These are phyloP conservation scores for Calcarius lapponicus DNA, from an alignment of 2,797 vertebrate species.

Conservation along the genomic window DNA sequence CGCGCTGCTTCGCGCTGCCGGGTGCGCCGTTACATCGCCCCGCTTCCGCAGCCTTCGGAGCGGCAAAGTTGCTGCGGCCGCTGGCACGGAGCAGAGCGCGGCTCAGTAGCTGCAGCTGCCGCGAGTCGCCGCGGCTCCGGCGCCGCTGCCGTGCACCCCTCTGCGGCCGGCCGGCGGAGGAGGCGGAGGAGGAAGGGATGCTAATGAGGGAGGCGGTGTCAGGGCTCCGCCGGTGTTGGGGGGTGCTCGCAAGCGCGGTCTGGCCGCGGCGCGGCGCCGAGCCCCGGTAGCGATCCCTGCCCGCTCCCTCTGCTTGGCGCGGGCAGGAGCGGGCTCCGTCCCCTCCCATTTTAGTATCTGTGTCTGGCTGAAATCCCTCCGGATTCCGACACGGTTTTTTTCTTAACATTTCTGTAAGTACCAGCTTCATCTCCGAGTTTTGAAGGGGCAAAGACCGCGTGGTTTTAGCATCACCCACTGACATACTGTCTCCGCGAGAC, in stretches of 20 bases:
- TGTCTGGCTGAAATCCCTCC: neutral
- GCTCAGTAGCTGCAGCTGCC: neutral
- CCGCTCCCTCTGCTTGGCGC: too few species aligned
- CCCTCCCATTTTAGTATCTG: neutral
- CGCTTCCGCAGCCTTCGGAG: neutral
- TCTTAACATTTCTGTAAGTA: neutral
- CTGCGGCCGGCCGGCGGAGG: neutral
- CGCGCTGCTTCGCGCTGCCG: neutral
- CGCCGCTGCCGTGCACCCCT: neutral
- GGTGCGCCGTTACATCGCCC: neutral
- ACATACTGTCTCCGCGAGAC: neutral
- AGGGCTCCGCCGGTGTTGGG: neutral
- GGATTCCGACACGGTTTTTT: neutral
- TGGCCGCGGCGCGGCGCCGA: neutral
- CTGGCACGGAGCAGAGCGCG: neutral
- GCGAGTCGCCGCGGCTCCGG: neutral
- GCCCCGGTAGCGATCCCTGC: neutral
- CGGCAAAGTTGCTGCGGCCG: neutral
- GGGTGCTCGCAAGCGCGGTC: neutral
- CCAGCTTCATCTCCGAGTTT: neutral
- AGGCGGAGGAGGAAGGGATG: neutral
- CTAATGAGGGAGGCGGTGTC: conserved; percentile 39
- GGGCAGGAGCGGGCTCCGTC: neutral
- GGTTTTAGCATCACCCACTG: neutral
- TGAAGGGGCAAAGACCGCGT: neutral